These are phyloP conservation scores for Urocynchramus pylzowi DNA, from an alignment of 2,113 vertebrate genomes.

Conservation along the genomic window DNA sequence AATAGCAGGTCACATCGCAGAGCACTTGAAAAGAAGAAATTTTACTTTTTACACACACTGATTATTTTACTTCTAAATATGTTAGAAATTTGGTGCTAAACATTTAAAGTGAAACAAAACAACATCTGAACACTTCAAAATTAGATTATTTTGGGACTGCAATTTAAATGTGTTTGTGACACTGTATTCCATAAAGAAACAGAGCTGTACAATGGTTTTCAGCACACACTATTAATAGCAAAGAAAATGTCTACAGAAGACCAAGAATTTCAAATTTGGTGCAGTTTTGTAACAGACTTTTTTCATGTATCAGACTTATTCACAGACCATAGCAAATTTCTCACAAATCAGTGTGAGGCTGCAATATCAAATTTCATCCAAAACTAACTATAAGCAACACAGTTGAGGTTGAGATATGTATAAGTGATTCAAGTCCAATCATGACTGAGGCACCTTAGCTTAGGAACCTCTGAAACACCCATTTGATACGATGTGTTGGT, in stretches of 20 bases:
- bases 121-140: background rate
- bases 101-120: background rate
- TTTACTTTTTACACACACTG: background rate
- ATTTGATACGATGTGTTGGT: background rate
- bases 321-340: background rate
- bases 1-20: background rate
- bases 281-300: background rate
- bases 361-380: background rate
- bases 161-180: background rate
- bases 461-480: background rate
- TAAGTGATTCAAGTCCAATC: background rate
- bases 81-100: background rate
- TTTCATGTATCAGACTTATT: background rate
- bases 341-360: background rate
- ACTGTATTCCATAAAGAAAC: background rate
- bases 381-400: background rate
- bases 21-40: background rate
- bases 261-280: background rate
- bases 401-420: rapidly evolving
- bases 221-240: background rate
- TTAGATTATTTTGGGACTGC: background rate
- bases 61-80: background rate
- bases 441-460: background rate
- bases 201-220: background rate
- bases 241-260: background rate